Percentiles rank a stretch among this genome's conserved stretches.
phyloP scores from a whole-genome alignment of 2,113 vertebrate species.

The Onychostoma macrolepis region DNA sequence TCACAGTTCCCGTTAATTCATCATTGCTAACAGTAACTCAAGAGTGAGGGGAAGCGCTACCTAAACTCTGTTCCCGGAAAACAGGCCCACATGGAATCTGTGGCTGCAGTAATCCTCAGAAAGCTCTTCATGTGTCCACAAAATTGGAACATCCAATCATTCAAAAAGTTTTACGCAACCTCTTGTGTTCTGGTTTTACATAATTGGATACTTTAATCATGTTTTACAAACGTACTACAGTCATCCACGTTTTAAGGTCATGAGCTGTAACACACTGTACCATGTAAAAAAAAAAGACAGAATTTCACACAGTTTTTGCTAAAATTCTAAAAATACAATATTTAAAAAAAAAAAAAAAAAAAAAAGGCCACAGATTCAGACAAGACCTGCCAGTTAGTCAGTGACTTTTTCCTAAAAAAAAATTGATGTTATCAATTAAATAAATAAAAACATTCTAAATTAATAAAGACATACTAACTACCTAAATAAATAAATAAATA shows the following conservation, averaged over 20 bases:
- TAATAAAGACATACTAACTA: background rate
- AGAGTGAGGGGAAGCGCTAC: background rate
- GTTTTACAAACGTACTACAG: background rate
- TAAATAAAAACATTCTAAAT: no score
- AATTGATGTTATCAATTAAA: no score
- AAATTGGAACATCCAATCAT: background rate
- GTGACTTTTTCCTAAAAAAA: background rate
- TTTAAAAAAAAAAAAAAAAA: background rate
- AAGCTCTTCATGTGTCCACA: background rate
- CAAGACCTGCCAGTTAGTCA: background rate
- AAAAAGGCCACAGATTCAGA: background rate
- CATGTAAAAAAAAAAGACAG: no score
- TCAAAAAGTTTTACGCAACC: background rate
- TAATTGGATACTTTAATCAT: background rate
- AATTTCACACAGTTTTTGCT: background rate
- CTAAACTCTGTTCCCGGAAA: constrained; percentile 33
- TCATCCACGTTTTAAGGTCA: background rate
- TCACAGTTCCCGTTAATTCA: background rate
- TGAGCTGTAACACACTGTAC: background rate
- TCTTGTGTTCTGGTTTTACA: background rate
- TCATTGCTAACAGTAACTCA: background rate
- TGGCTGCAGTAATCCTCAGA: background rate
- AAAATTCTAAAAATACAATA: background rate
- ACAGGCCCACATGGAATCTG: background rate
- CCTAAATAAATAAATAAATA: no score